Base-by-base conservation (phyloP, 2,113 vertebrate genomes). In the Naja naja region DNA sequence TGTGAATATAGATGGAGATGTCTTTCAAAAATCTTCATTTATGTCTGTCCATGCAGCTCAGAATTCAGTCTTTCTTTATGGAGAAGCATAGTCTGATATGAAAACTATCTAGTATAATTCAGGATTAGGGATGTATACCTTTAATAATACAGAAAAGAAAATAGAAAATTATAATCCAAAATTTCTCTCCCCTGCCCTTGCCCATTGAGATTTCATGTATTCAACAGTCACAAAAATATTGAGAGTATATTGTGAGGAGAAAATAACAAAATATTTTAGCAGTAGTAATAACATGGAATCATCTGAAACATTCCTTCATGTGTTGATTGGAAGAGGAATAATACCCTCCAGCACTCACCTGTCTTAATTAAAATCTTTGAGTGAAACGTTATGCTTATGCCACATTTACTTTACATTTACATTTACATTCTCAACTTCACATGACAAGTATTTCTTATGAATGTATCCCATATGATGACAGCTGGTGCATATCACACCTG, bases 401-500 rank as follows among this genome's bases (percentile, higher is more conserved):
- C 7, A 14, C 9, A 27, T 34, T 58, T 34, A 30, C 43, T 85
- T 92, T 85, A 34, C 20, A 92, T 89, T 45, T 45, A 45, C 45
- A 45, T 45, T 49, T 49, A 34, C 53, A 85, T 45, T 47, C 27
- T 85, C 64, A 89, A 69, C 49, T 92, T 85, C 53, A 58, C 89
- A 45, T 85, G 88, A 49, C 89, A 69, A 58, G 45, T 58, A 89
- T 92, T 85, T 89, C 18, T 89, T 89, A 85, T 85, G 69, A 89
- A 89, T 89, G 18, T 69, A 89, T 49, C 39, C 43, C 30, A 85
- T 58, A 45, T 58, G 69, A 88, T 92, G 53, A 85, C 88, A 92
- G 88, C 92, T 92, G 92, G 27, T 89, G 88, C 56, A 25, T 92
- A 89, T 92, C 43, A 85, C 54, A 85, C 47, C 54, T 58, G 20